Evolutionary conservation across 2,113 vertebrate genomes (phyloP), one percentile per base, ranked within the genome.

Genomic region (Triplophysa dalaica): DNA sequence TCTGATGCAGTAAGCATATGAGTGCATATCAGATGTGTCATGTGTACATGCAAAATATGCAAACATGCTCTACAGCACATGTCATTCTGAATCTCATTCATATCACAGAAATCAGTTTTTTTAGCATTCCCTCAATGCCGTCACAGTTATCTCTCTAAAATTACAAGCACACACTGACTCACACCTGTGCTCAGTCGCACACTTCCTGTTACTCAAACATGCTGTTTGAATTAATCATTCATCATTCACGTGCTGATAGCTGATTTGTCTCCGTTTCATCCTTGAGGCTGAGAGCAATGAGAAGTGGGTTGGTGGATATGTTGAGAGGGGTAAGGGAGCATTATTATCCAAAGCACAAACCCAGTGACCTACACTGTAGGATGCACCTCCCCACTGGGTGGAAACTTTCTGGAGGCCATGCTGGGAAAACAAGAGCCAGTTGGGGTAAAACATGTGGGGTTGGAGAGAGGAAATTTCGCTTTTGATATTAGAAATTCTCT

Each of bases 51-150:
- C n/a, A n/a, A 54, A 77, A 52, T 8, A 56, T 56, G 63, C 9
- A 63, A 62, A 38, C 24, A 56, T 52, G 24, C 14, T 73, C 22
- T 65, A n/a, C 24, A 21, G 45, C 14, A 17, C 58, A 68, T 48
- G 41, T 29, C 88, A 90, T 90, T 89, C 84, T 82, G 84, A 84
- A 83, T 88, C 79, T 85, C 87, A 67, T 85, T 89, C 86, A 80
- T 90, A 91, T 90, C 89, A 88, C 75, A 70, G 84, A 83, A n/a
- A 19, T 64, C 65, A 29, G 4, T 22, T 72, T 81, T 8, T 83
- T 76, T 78, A 75, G n/a, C n/a, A 86, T 89, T 90, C 83, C 83
- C 70, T 67, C 72, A 50, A 61, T 58, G 13, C 67, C 68, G 78
- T 89, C 65, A 24, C 66, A 77, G 75, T 78, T 85, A 87, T 87